Conservation (phyloP, 2,797 vertebrate species). For the Typhlichthys eigenmanni region DNA sequence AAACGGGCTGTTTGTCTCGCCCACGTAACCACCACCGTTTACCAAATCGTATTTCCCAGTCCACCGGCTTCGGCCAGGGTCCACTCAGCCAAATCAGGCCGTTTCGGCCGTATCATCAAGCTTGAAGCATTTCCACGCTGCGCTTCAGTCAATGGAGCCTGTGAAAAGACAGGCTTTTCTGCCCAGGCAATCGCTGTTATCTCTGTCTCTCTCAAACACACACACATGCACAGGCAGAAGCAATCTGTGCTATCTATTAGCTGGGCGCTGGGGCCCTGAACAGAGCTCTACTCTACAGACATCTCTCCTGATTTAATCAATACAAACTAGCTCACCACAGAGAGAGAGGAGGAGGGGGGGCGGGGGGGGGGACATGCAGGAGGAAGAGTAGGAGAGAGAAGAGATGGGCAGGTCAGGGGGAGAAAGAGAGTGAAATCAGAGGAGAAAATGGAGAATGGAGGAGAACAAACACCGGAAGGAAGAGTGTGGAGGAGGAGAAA, state of each 20-base stretch:
- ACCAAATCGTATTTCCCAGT: slow-evolving; percentile 50
- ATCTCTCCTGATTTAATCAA: slow-evolving; percentile 75
- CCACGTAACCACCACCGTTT: slow-evolving; percentile 52
- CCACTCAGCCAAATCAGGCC: slow-evolving; percentile 54
- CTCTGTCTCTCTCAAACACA: slow-evolving; percentile 29
- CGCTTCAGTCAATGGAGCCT: slow-evolving; percentile 62
- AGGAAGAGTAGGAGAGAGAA: slow-evolving; percentile 19
- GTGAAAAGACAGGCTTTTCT: slow-evolving; percentile 62
- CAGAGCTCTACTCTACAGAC: slow-evolving; percentile 61
- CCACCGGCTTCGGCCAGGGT: slow-evolving; percentile 31
- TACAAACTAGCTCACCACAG: slow-evolving; percentile 53
- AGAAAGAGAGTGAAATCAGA: slow-evolving; percentile 1
- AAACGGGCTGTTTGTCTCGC: slow-evolving; percentile 53
- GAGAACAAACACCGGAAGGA: no score
- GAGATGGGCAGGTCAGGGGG: slow-evolving; percentile 13
- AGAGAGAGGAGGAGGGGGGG: slow-evolving; percentile 23
- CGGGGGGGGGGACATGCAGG: slow-evolving; percentile 3
- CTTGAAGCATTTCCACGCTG: slow-evolving; percentile 50
- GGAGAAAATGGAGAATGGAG: no score
- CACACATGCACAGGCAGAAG: slow-evolving; percentile 23
- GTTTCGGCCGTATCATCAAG: slow-evolving; percentile 53
- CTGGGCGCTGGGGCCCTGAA: slow-evolving; percentile 53
- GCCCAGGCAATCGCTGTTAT: slow-evolving; percentile 58
- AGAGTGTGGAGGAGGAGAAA: slow-evolving; percentile 16
- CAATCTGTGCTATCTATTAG: slow-evolving; percentile 62